Percentiles rank a stretch among this genome's conserved stretches.
Evolutionary conservation across 2,113 vertebrate species (phyloP).

Genomic region (Mormyrus iriodes): DNA sequence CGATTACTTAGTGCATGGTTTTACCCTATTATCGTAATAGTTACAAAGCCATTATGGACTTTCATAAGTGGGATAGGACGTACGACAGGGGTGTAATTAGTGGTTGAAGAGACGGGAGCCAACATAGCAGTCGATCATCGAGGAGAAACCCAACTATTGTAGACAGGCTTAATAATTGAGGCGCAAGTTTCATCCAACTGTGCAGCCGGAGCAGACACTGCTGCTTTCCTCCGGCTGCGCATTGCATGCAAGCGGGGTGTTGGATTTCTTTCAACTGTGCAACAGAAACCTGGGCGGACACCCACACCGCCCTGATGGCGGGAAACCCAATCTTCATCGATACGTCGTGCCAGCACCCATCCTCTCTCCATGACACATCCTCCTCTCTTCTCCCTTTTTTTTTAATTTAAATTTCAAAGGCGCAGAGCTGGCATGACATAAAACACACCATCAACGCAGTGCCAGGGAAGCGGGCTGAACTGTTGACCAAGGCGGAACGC

Average conservation of each 20-base stretch:
- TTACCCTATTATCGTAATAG: constrained; percentile 42
- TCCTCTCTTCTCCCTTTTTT: not conserved
- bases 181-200: not conserved
- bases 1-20: constrained; percentile 20
- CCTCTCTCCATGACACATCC: constrained; percentile 14
- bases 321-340: constrained; percentile 59
- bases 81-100: constrained; percentile 46
- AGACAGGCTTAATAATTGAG: constrained; percentile 47
- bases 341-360: constrained; percentile 56
- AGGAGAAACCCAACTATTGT: constrained; percentile 5
- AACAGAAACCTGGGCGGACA: constrained; percentile 44
- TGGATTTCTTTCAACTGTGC: constrained; percentile 64
- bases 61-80: not conserved
- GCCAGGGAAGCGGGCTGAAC: not conserved
- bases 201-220: not conserved
- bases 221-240: constrained; percentile 32
- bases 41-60: constrained; percentile 37
- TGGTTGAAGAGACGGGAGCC: constrained; percentile 49
- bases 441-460: not conserved
- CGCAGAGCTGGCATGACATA: not conserved
- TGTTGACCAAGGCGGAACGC: not conserved
- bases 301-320: not conserved
- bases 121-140: constrained; percentile 16
- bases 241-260: constrained; percentile 50
- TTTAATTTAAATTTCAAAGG: constrained; percentile 12